Evolutionary conservation across 2,797 vertebrate genomes (phyloP).

Genomic region (Loris lydekkerianus): DNA sequence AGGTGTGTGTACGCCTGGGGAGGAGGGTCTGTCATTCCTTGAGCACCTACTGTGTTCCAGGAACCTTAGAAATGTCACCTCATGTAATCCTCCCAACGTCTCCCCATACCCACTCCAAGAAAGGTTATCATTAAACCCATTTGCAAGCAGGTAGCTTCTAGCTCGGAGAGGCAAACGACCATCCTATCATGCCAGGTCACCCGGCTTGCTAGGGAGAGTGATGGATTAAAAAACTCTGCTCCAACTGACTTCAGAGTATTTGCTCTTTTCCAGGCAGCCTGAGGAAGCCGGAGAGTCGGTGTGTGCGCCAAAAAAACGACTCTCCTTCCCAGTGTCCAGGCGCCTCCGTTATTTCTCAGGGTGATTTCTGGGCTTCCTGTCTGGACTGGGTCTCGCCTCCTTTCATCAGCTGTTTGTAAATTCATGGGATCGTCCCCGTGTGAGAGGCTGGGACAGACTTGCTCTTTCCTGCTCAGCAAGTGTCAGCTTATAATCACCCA

Average conservation of each 20-base stretch:
- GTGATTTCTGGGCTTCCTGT: too few species aligned
- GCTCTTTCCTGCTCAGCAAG: not conserved
- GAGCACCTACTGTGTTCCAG: not conserved
- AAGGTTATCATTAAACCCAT: not conserved
- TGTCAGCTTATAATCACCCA: constrained; percentile 17
- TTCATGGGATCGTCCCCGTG: not conserved
- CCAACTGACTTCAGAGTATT: accelerated
- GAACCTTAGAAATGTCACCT: not conserved
- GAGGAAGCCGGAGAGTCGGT: accelerated
- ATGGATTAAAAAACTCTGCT: not conserved
- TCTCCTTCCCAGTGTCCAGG: not conserved
- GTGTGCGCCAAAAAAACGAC: accelerated
- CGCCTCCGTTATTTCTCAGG: not conserved
- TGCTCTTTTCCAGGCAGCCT: not conserved
- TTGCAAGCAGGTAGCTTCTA: not conserved
- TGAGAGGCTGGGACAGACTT: not conserved
- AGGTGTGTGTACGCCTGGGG: not conserved
- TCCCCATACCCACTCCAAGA: not conserved
- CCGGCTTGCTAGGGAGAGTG: not conserved
- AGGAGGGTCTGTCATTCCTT: not conserved
- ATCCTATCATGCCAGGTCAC: accelerated
- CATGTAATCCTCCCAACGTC: too few species aligned
- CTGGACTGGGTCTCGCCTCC: not conserved
- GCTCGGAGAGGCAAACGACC: not conserved
- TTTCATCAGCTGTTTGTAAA: not conserved